Conservation (phyloP, 1,140 invertebrate species). For the Calephelis virginiensis region DNA sequence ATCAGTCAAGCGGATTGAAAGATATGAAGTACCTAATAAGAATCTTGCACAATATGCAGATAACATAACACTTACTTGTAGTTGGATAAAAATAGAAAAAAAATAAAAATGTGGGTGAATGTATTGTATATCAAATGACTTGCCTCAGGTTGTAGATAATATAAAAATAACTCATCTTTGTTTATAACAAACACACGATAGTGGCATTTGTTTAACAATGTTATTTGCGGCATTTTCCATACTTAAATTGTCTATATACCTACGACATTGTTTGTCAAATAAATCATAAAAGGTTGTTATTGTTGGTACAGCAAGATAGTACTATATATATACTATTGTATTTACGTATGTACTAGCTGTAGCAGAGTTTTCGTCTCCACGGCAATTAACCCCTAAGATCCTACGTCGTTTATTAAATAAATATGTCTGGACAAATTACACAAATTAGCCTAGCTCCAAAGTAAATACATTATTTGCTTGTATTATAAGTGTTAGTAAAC, state of each 20-base stretch:
- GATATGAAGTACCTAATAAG: too few relatives aligned
- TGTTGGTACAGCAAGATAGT: not conserved
- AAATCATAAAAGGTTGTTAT: constrained; percentile 20
- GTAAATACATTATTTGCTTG: too few relatives aligned
- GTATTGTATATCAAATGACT: constrained; percentile 20
- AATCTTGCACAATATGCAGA: not conserved
- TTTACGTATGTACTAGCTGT: too few relatives aligned
- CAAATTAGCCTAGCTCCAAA: too few relatives aligned
- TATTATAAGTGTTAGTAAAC: too few relatives aligned
- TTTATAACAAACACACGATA: constrained; percentile 18
- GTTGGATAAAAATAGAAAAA: not conserved
- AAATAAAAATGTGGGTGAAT: constrained; percentile 19
- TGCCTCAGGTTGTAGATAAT: not conserved
- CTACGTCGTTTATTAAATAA: too few relatives aligned
- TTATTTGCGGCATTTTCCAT: constrained; percentile 24
- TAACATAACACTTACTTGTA: not conserved
- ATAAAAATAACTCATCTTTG: constrained; percentile 20
- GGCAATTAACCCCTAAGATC: too few relatives aligned
- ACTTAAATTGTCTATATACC: constrained; percentile 7
- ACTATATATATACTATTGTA: too few relatives aligned
- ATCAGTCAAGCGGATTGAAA: too few relatives aligned
- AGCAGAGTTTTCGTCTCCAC: too few relatives aligned
- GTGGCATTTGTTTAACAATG: constrained; percentile 11
- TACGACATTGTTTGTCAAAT: constrained; percentile 22
- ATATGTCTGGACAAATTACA: too few relatives aligned